A percentile compares a stretch with the other conserved stretches of the same genome.
phyloP scores from a whole-genome alignment of 1,140 invertebrate species.

The Elymnias hypermnestra region DNA sequence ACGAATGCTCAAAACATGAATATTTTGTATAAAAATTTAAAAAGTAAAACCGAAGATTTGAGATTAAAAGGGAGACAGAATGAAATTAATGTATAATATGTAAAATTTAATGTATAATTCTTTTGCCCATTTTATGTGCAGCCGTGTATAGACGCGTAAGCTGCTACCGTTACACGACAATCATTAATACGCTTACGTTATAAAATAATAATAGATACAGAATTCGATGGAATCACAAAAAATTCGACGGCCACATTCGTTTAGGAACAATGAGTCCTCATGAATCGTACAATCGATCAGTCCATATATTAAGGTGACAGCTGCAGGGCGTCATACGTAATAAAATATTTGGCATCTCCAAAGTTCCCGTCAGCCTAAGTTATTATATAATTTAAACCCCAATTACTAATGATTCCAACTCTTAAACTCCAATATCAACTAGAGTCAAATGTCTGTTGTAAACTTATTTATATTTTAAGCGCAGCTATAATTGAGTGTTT shows the following conservation, averaged over 20 bases:
- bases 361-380: too few relatives aligned
- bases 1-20: not conserved
- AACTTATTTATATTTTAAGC: too few relatives aligned
- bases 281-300: conserved; percentile 62
- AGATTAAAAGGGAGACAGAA: too few relatives aligned
- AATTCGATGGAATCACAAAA: conserved; percentile 38
- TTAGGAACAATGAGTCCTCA: conserved; percentile 45
- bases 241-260: conserved; percentile 37
- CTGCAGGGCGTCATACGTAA: conserved; percentile 36
- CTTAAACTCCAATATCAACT: too few relatives aligned
- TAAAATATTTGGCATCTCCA: conserved; percentile 44
- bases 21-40: too few relatives aligned
- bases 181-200: conserved; percentile 5
- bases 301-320: conserved; percentile 53
- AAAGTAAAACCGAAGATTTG: too few relatives aligned
- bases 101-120: too few relatives aligned
- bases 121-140: too few relatives aligned
- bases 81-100: not conserved
- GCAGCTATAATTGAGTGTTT: too few relatives aligned
- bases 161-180: conserved; percentile 10
- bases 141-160: conserved; percentile 22
- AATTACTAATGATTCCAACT: too few relatives aligned
- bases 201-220: conserved; percentile 26
- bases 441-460: too few relatives aligned
- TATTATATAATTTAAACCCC: too few relatives aligned